phyloP scores from a whole-genome alignment of 2,113 vertebrate genomes.

The Equus przewalskii region DNA sequence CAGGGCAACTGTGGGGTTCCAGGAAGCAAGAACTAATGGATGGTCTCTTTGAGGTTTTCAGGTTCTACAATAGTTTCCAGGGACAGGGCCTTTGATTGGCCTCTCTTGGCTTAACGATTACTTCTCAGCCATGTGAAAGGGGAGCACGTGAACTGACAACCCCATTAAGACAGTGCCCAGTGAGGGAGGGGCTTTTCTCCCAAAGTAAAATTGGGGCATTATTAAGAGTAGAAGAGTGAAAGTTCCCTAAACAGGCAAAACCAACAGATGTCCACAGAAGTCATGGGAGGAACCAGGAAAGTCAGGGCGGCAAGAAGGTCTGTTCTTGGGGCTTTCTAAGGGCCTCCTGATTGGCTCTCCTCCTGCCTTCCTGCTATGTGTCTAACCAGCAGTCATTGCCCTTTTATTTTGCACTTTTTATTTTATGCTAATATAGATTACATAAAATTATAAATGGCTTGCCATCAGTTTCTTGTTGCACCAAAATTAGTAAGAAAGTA shows the following conservation, averaged over 20 bases:
- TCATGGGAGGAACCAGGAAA: background rate
- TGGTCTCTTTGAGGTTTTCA: background rate
- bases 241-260: background rate
- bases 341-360: background rate
- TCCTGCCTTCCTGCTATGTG: background rate
- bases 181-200: background rate
- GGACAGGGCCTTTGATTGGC: rapidly evolving
- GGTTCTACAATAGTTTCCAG: background rate
- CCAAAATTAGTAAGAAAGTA: background rate
- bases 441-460: background rate
- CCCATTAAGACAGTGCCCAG: background rate
- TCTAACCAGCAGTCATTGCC: background rate
- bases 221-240: background rate
- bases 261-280: background rate
- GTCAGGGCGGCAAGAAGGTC: background rate
- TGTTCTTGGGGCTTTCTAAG: background rate
- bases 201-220: background rate
- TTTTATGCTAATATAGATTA: background rate
- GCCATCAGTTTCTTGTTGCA: background rate
- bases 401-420: background rate
- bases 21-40: background rate
- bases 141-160: background rate
- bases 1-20: background rate
- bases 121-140: background rate
- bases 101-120: background rate